phyloP scores from a whole-genome alignment of 2,888 invertebrate genomes.

The Watsonalla binaria region DNA sequence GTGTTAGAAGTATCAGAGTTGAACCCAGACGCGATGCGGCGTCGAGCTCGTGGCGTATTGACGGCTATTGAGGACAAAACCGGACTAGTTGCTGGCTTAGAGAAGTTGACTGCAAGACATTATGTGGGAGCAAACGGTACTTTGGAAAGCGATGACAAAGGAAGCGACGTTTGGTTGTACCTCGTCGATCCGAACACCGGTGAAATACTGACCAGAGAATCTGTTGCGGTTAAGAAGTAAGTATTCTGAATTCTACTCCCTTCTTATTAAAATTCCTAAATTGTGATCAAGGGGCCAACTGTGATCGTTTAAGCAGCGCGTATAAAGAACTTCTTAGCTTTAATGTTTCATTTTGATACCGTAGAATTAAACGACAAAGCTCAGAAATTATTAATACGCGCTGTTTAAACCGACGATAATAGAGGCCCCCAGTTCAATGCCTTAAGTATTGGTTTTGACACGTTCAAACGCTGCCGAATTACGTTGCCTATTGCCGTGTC shows the following conservation, averaged over 20 bases:
- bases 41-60: conserved; percentile 68
- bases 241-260: conserved; percentile 35
- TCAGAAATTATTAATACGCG: too few relatives aligned
- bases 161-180: conserved; percentile 94
- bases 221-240: conserved; percentile 83
- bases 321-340: too few relatives aligned
- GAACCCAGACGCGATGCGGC: conserved; percentile 83
- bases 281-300: too few relatives aligned
- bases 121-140: conserved; percentile 86
- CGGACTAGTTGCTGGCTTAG: conserved; percentile 88
- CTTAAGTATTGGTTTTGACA: too few relatives aligned
- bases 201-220: conserved; percentile 85
- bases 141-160: conserved; percentile 83
- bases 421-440: too few relatives aligned
- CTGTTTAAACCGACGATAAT: too few relatives aligned
- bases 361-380: too few relatives aligned
- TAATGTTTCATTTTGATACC: too few relatives aligned
- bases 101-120: conserved; percentile 89
- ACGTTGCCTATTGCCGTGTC: too few relatives aligned
- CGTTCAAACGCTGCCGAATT: too few relatives aligned
- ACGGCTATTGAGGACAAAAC: conserved; percentile 84
- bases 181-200: conserved; percentile 89
- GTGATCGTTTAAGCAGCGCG: too few relatives aligned
- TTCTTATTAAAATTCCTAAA: not conserved
- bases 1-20: conserved; percentile 87